Evolutionary conservation across 1,140 invertebrate species (phyloP).

Genomic region (Tetranychus urticae): DNA sequence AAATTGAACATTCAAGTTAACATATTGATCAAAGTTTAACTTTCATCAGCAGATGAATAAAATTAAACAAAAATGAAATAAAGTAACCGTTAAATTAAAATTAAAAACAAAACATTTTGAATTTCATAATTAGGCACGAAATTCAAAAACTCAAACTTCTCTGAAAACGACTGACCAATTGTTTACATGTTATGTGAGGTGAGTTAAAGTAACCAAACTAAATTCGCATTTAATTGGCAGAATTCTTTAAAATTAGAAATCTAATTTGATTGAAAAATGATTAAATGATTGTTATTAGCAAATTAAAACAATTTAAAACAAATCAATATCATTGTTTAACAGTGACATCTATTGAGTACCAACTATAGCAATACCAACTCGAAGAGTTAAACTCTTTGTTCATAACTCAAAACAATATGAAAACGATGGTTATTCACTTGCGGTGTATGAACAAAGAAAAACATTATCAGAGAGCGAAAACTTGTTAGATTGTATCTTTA

Average conservation of each 20-base stretch:
- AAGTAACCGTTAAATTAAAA: too few species aligned
- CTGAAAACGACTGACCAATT: too few species aligned
- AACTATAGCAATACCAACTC: slow-evolving; percentile 21
- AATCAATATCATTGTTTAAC: slow-evolving; percentile 23
- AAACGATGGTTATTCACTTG: slow-evolving; percentile 13
- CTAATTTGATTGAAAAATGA: slow-evolving; percentile 54
- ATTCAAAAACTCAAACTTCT: too few species aligned
- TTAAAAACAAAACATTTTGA: too few species aligned
- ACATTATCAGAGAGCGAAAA: slow-evolving; percentile 38
- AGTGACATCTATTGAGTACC: slow-evolving; percentile 23
- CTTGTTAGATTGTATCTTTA: slow-evolving; percentile 38
- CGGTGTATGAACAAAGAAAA: slow-evolving; percentile 32
- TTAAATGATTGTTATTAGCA: slow-evolving; percentile 27
- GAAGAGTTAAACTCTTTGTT: slow-evolving; percentile 29
- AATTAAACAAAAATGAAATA: too few species aligned
- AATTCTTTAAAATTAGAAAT: slow-evolving; percentile 35
- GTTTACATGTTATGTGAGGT: slow-evolving; percentile 29
- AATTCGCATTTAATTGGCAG: slow-evolving; percentile 52
- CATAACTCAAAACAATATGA: not conserved
- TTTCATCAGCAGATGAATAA: too few species aligned
- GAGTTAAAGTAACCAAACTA: slow-evolving; percentile 74
- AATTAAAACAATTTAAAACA: slow-evolving; percentile 22
- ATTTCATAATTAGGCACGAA: too few species aligned
- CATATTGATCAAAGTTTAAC: too few species aligned
- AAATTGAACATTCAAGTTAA: too few species aligned